Evolutionary conservation across 1,140 invertebrate species (phyloP).

Genomic region (Heterodera carotae): DNA sequence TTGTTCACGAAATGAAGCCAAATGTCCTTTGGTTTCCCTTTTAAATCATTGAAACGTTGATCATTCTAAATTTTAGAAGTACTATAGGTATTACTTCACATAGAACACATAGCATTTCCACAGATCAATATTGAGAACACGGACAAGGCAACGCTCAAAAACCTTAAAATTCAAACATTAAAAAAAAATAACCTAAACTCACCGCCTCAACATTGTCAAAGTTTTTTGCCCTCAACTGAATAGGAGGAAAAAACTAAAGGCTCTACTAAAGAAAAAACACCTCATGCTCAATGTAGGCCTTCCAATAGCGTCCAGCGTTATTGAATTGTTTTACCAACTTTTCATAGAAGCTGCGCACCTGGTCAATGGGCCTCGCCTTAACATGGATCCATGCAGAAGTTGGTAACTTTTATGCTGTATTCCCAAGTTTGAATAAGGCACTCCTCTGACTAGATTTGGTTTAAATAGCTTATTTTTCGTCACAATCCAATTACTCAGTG

Average conservation of each 20-base stretch:
- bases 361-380: constrained; percentile 83
- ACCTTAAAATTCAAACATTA: constrained; percentile 12
- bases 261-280: neutral
- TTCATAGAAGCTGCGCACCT: constrained; percentile 88
- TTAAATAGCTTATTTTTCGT: too few species aligned
- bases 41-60: neutral
- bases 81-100: constrained; percentile 71
- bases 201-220: constrained; percentile 98
- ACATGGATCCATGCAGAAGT: too few species aligned
- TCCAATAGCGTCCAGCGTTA: constrained; percentile 95
- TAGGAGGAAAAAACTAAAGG: neutral
- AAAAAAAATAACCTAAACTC: constrained; percentile 64
- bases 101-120: constrained; percentile 97
- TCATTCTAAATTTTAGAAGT: neutral
- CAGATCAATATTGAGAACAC: constrained; percentile 91
- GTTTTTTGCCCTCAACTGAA: constrained; percentile 79
- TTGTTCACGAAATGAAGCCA: constrained; percentile 51
- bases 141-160: constrained; percentile 83
- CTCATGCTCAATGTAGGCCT: constrained; percentile 98
- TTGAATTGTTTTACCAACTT: constrained; percentile 88
- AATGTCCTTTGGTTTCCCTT: constrained; percentile 60
- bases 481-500: too few species aligned
- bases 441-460: too few species aligned
- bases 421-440: too few species aligned
- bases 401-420: too few species aligned